Conservation (phyloP, 2,888 invertebrate genomes). For the Synanthedon andrenaeformis region DNA sequence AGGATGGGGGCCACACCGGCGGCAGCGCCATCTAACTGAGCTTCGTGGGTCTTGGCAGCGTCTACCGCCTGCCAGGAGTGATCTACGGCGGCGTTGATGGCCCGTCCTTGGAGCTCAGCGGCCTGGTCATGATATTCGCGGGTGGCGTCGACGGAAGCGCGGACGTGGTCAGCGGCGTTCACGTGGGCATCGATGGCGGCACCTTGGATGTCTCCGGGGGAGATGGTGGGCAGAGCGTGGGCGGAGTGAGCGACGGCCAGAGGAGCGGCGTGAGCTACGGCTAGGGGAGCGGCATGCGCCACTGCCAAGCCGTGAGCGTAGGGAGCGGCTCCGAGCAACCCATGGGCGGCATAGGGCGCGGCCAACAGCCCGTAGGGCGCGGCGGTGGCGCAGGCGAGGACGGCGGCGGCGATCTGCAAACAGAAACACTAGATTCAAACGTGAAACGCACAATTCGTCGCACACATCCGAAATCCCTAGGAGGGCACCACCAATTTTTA, state of each 20-base stretch:
- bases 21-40: constrained; percentile 57
- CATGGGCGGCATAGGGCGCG: constrained; percentile 39
- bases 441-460: constrained; percentile 1
- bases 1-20: constrained; percentile 56
- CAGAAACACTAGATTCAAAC: constrained; percentile 18
- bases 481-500: constrained; percentile 5
- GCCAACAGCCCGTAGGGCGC: constrained; percentile 19
- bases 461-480: neutral
- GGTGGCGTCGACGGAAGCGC: constrained; percentile 53
- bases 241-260: constrained; percentile 29
- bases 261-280: constrained; percentile 28
- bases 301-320: constrained; percentile 24
- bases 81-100: constrained; percentile 60
- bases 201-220: constrained; percentile 52
- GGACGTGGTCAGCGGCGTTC: constrained; percentile 55
- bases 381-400: constrained; percentile 29
- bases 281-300: constrained; percentile 18
- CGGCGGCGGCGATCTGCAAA: constrained; percentile 69
- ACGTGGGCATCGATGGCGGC: constrained; percentile 62
- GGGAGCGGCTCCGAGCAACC: constrained; percentile 38
- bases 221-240: constrained; percentile 49
- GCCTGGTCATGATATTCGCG: constrained; percentile 61
- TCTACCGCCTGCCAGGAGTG: constrained; percentile 62
- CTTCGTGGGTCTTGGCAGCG: constrained; percentile 55
- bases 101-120: constrained; percentile 53